Percentiles rank a stretch among this genome's conserved stretches.
These are phyloP conservation scores for Sprattus sprattus DNA, from an alignment of 2,113 vertebrate genomes.

Conservation along the genomic window DNA sequence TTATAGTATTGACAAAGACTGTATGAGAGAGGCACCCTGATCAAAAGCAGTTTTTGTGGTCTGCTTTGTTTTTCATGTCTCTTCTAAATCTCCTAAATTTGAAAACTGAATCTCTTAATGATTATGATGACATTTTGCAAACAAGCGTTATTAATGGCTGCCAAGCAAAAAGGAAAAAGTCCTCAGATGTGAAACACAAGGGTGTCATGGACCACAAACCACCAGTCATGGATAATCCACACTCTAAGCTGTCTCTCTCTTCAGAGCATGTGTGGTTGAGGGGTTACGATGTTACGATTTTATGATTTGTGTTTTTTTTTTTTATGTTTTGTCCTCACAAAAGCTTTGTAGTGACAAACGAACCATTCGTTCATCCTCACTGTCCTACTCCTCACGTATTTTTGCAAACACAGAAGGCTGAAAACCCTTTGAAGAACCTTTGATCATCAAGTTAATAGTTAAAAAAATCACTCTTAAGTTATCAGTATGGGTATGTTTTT, in stretches of 20 bases:
- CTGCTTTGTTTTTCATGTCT: slow-evolving; percentile 50
- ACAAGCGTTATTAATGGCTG: slow-evolving; percentile 58
- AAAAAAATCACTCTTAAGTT: no score
- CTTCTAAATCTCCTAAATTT: not conserved
- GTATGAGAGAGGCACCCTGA: slow-evolving; percentile 22
- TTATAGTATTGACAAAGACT: not conserved
- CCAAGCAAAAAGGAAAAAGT: slow-evolving; percentile 27
- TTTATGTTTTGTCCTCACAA: no score
- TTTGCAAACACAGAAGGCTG: not conserved
- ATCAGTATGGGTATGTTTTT: no score
- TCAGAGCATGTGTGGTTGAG: not conserved
- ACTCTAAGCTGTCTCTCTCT: slow-evolving; percentile 49
- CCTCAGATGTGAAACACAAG: slow-evolving; percentile 54
- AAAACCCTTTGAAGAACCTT: not conserved
- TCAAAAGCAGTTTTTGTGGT: slow-evolving; percentile 52
- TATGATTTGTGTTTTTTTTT: not conserved
- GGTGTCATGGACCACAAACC: slow-evolving; percentile 54
- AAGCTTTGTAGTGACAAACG: no score
- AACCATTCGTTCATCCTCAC: no score
- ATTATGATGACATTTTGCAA: slow-evolving; percentile 44
- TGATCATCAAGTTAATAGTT: no score
- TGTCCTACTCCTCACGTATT: no score
- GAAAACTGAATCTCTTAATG: slow-evolving; percentile 40
- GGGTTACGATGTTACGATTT: not conserved
- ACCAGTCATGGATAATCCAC: slow-evolving; percentile 61